These are phyloP conservation scores for Vimba vimba DNA, from an alignment of 2,113 vertebrate species.

Conservation along the genomic window DNA sequence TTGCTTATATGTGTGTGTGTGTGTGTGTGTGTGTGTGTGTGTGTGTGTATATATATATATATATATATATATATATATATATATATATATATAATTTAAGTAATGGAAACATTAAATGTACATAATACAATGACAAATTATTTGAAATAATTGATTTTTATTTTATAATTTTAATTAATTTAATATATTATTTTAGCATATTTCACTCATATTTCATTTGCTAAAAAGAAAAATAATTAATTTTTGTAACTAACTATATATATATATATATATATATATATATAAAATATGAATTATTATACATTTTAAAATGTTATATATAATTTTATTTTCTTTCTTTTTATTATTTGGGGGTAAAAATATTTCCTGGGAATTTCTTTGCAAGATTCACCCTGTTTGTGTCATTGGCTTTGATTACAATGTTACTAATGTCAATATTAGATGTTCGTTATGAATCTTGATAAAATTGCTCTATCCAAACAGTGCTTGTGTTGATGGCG, in stretches of 20 bases:
- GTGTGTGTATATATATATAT: no score
- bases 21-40: no score
- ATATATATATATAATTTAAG: no score
- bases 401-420: background rate
- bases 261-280: no score
- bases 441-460: background rate
- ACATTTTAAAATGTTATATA: background rate
- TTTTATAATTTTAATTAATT: no score
- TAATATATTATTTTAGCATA: background rate
- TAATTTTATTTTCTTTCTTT: no score
- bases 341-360: background rate
- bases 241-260: background rate
- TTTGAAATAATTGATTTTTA: no score
- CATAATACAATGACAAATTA: background rate
- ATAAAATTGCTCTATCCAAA: background rate
- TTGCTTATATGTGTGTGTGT: no score
- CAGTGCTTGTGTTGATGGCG: conserved; percentile 37
- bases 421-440: conserved; percentile 1
- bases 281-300: no score
- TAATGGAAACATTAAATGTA: no score
- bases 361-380: background rate
- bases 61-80: no score
- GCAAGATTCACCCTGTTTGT: background rate
- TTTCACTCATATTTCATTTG: background rate
- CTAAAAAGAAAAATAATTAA: background rate